Evolutionary conservation across 2,113 vertebrate species (phyloP).

Genomic region (Vireo altiloquus): DNA sequence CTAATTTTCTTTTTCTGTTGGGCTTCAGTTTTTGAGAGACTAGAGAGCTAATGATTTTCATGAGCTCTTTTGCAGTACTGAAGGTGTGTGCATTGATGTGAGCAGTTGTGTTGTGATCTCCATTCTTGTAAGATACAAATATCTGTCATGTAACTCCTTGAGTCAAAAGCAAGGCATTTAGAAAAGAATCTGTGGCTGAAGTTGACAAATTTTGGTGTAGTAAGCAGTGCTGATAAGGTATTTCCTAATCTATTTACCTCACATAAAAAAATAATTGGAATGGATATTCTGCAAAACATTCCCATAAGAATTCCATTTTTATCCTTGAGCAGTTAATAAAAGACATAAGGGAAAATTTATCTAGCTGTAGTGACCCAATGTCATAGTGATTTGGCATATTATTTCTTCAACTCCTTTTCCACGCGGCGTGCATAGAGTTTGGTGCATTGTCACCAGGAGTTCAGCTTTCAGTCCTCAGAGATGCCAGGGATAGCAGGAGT

Average conservation of each 20-base stretch:
- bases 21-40: background rate
- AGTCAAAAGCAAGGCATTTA: background rate
- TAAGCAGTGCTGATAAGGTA: background rate
- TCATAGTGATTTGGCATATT: background rate
- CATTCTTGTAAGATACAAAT: background rate
- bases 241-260: background rate
- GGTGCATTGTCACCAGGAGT: background rate
- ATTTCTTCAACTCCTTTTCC: background rate
- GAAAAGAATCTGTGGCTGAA: background rate
- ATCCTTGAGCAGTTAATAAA: background rate
- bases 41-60: background rate
- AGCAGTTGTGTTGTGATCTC: background rate
- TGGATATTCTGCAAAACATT: background rate
- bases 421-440: background rate
- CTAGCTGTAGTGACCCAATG: background rate
- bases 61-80: background rate
- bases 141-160: background rate
- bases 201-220: background rate
- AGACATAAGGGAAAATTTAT: background rate
- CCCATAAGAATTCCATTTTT: background rate
- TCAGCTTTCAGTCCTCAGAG: background rate
- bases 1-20: constrained; percentile 16
- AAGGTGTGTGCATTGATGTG: background rate
- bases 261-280: background rate
- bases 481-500: background rate